phyloP scores from a whole-genome alignment of 2,797 vertebrate genomes.

The Distichodus sexfasciatus region DNA sequence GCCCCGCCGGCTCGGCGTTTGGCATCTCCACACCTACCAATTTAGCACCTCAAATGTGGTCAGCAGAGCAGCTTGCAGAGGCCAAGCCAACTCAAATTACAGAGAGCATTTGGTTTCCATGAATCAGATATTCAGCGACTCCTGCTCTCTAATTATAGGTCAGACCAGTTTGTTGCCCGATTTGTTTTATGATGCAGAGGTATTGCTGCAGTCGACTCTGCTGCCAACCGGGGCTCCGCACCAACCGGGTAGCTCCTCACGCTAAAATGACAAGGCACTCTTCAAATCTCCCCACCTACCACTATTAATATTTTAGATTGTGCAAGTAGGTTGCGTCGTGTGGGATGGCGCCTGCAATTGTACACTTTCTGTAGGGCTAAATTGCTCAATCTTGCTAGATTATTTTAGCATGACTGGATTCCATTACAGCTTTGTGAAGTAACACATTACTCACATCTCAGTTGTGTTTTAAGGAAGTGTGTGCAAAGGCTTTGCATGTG shows the following conservation, averaged over 20 bases:
- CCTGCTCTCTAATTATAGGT: constrained; percentile 54
- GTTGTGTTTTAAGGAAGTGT: neutral
- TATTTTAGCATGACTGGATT: too few species aligned
- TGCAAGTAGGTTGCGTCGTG: too few species aligned
- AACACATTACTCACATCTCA: neutral
- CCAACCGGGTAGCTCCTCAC: constrained; percentile 8
- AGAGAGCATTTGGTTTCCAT: constrained; percentile 52
- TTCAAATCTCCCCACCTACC: neutral
- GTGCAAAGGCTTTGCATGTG: neutral
- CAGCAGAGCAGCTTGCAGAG: constrained; percentile 31
- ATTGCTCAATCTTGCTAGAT: too few species aligned
- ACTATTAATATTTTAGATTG: too few species aligned
- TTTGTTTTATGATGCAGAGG: constrained; percentile 48
- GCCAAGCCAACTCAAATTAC: constrained; percentile 53
- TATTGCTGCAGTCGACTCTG: constrained; percentile 29
- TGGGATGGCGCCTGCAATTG: too few species aligned
- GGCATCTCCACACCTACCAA: constrained; percentile 41
- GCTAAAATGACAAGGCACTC: neutral
- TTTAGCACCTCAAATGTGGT: constrained; percentile 52
- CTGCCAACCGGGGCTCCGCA: constrained; percentile 8
- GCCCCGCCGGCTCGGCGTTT: constrained; percentile 11
- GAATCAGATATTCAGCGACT: constrained; percentile 54
- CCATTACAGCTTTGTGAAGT: too few species aligned
- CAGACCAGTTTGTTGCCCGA: constrained; percentile 41
- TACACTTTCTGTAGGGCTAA: too few species aligned